Conservation (phyloP, 2,797 vertebrate species). For the Myotis vivesi region DNA sequence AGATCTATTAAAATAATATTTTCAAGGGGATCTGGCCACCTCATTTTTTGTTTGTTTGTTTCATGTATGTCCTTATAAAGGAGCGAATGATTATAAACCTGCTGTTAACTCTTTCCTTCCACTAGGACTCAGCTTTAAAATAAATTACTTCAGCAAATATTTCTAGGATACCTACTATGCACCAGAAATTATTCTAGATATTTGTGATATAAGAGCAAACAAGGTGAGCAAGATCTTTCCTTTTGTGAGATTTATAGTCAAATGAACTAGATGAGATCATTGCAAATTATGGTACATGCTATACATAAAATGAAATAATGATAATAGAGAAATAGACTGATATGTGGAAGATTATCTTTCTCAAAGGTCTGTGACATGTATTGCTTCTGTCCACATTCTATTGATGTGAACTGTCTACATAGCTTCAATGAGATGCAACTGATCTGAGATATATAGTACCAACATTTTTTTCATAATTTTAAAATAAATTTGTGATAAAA, state of each 20-base stretch:
- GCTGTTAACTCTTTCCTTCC: not conserved
- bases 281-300: not conserved
- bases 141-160: not conserved
- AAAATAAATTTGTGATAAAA: not conserved
- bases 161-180: not conserved
- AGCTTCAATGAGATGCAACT: not conserved
- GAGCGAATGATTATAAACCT: not conserved
- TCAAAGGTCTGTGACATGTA: not conserved
- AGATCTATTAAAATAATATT: not conserved
- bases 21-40: not conserved
- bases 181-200: not conserved
- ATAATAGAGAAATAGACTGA: not conserved
- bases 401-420: not conserved
- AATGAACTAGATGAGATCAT: not conserved
- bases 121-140: not conserved
- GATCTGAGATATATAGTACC: not conserved
- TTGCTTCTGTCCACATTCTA: not conserved
- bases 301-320: not conserved
- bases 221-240: not conserved
- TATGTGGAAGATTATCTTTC: not conserved
- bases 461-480: not conserved
- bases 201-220: not conserved
- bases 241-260: not conserved
- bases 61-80: not conserved
- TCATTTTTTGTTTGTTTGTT: not conserved